Evolutionary conservation across 2,797 vertebrate genomes (phyloP).

Genomic region (Ctenopoma multispine): DNA sequence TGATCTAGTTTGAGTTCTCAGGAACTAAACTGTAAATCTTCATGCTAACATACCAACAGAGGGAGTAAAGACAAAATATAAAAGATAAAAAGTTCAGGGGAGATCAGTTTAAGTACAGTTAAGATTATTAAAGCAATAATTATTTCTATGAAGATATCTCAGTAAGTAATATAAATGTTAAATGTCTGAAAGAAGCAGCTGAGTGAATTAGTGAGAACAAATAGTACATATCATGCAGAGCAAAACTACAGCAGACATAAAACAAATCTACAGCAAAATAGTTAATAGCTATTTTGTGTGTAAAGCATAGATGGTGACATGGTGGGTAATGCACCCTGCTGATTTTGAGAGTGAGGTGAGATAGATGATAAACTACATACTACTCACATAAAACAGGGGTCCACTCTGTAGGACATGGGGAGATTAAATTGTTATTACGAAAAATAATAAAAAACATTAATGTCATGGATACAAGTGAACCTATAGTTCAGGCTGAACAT

Average conservation of each 20-base stretch:
- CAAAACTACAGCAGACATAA: constrained; percentile 38
- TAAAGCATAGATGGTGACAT: constrained; percentile 32
- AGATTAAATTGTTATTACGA: constrained; percentile 81
- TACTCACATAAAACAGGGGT: constrained; percentile 91
- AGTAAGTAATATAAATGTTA: constrained; percentile 10
- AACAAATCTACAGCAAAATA: constrained; percentile 35
- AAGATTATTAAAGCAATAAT: constrained; percentile 4
- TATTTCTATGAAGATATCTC: neutral
- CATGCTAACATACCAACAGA: no score
- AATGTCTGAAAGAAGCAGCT: constrained; percentile 44
- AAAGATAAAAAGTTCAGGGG: no score
- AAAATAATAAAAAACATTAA: constrained; percentile 83
- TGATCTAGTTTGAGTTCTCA: no score
- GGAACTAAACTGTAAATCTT: no score
- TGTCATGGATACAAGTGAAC: constrained; percentile 62
- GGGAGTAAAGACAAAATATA: no score
- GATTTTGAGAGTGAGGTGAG: constrained; percentile 53
- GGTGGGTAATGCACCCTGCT: constrained; percentile 61
- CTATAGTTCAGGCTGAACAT: constrained; percentile 21
- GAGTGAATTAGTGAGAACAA: constrained; percentile 29
- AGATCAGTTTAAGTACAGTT: no score
- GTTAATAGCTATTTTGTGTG: constrained; percentile 23
- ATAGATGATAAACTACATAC: constrained; percentile 81
- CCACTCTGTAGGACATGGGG: constrained; percentile 85
- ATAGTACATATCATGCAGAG: constrained; percentile 75